Percentiles rank a stretch among this genome's conserved stretches.
These are phyloP conservation scores for Casuarius casuarius DNA, from an alignment of 2,113 vertebrate genomes.

Conservation along the genomic window DNA sequence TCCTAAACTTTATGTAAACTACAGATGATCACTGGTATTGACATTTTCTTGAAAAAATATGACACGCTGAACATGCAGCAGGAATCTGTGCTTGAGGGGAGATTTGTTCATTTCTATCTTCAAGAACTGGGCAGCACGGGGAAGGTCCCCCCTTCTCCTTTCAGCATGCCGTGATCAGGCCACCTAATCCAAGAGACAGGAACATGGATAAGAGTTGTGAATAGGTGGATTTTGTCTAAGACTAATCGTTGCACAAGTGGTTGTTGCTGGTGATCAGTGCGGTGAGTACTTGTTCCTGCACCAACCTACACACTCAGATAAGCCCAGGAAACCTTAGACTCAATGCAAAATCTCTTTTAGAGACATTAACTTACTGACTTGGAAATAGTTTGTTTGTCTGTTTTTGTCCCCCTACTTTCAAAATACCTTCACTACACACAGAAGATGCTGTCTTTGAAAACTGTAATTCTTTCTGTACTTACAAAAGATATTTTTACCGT, in stretches of 20 bases:
- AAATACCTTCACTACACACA: background rate
- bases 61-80: background rate
- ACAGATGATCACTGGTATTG: background rate
- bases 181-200: background rate
- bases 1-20: background rate
- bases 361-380: background rate
- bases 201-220: background rate
- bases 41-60: background rate
- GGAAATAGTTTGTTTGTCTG: background rate
- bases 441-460: background rate
- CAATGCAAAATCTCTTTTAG: background rate
- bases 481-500: background rate
- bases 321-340: background rate
- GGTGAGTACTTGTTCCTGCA: background rate
- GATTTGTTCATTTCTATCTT: background rate
- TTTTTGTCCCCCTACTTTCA: background rate
- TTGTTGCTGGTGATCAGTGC: background rate
- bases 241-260: background rate
- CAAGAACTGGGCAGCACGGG: background rate
- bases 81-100: background rate
- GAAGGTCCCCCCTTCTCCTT: background rate
- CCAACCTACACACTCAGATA: background rate
- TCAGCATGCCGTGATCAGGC: background rate
- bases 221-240: background rate
- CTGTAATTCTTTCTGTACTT: background rate